Base-by-base conservation (phyloP, 1,140 invertebrate genomes). In the Heterodera carotae region DNA sequence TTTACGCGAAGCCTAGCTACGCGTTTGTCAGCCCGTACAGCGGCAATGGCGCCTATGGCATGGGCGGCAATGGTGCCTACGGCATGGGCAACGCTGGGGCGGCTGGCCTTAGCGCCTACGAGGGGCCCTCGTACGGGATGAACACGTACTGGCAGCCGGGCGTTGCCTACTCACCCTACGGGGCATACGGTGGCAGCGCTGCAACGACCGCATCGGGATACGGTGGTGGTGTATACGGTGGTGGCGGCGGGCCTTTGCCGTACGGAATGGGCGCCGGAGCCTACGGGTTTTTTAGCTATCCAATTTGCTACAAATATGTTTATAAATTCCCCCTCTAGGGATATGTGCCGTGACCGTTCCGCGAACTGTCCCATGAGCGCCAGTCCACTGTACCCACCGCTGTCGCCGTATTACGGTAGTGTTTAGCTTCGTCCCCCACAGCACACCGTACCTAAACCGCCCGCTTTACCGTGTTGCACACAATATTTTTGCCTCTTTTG, bases 141-240 rank as follows among this genome's bases (percentile, higher is more conserved):
- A 78, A 66, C 66, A 33, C 77, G 5, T 78, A 78, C 39, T 78
- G 77, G 77, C 77, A 78, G 67, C 77, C 77, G 29, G 77, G 77
- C 6, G 15, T 78, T 25, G 59, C 77, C 56, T 78, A 79, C 68
- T 43, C 74, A 59, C 69, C 77, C 29, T 76, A 76, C 53, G 68
- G 75, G 4, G 43, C 60, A 15, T n/a, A n/a, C 67, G 29, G 70
- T 43, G 33, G 29, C 31, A 4, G 22, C 22, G 66, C 29, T 69
- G 43, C 69, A 62, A n/a, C 8, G 2, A 10, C 31, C 7, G 25
- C 27, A 31, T 31, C 69, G 6, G 39, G 43, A 8, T 18, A 18
- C 64, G 25, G 69, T 39, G 59, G 27, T 10, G 66, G 27, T 56
- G 34, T 8, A 12, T 70, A 36, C 27, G 33, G 27, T 31, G 29